These are phyloP conservation scores for Scophthalmus maximus DNA, from an alignment of 2,113 vertebrate genomes.

Conservation along the genomic window DNA sequence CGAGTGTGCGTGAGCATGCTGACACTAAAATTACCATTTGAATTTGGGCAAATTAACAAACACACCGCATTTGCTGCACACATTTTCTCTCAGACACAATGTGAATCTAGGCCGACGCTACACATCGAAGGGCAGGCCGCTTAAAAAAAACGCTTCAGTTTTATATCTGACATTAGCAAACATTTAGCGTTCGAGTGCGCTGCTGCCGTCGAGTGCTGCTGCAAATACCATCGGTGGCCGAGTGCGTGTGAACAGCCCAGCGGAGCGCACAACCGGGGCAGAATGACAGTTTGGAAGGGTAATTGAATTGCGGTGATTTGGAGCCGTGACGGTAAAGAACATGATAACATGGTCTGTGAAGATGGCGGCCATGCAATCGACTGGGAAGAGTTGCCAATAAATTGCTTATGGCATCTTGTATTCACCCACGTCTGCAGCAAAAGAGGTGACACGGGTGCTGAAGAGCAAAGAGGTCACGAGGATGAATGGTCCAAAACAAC, in stretches of 20 bases:
- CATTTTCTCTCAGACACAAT: background rate
- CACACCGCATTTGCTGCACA: background rate
- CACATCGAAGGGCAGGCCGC: too few relatives aligned
- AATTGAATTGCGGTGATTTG: slow-evolving; percentile 23
- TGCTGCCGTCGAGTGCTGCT: background rate
- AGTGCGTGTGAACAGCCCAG: background rate
- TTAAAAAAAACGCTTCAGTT: background rate
- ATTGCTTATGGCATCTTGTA: slow-evolving; percentile 10
- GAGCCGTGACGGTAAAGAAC: slow-evolving; percentile 6
- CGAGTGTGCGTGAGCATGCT: background rate
- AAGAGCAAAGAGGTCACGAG: too few relatives aligned
- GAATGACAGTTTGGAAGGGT: background rate
- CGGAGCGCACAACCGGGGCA: background rate
- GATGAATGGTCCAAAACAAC: too few relatives aligned
- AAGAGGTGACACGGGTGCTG: too few relatives aligned
- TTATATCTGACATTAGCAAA: background rate
- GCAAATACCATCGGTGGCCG: background rate
- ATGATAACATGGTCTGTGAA: slow-evolving; percentile 19
- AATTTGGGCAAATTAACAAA: background rate
- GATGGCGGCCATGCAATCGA: background rate
- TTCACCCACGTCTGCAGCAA: too few relatives aligned
- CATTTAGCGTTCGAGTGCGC: background rate
- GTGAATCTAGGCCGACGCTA: too few relatives aligned
- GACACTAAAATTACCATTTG: too few relatives aligned
- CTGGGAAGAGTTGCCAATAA: background rate